A percentile compares a stretch with the other conserved stretches of the same genome.
Conservation (phyloP, 2,797 vertebrate genomes). For the Masticophis lateralis region DNA sequence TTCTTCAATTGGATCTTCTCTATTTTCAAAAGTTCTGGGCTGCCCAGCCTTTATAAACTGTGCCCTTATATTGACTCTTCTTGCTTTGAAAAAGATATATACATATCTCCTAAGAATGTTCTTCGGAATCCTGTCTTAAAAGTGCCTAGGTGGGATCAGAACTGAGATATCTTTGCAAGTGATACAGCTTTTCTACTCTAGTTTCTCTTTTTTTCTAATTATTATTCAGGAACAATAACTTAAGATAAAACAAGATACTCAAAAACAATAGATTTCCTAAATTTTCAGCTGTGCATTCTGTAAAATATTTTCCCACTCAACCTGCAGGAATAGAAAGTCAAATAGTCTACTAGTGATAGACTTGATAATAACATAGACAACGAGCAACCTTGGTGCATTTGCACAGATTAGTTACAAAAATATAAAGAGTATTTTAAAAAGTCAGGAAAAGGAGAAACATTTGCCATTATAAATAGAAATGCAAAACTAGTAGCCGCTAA, state of each 20-base stretch:
- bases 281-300: neutral
- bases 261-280: constrained; percentile 13
- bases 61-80: neutral
- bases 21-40: neutral
- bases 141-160: neutral
- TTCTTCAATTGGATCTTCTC: neutral
- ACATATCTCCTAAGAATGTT: neutral
- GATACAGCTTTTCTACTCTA: constrained; percentile 2
- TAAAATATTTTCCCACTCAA: constrained; percentile 37
- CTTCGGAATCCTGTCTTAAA: neutral
- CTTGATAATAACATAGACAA: constrained; percentile 59
- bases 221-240: constrained; percentile 28
- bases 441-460: constrained; percentile 51
- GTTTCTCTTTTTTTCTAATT: neutral
- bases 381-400: constrained; percentile 51
- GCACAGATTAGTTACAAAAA: constrained; percentile 60
- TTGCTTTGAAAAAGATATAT: neutral
- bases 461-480: constrained; percentile 50
- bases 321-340: constrained; percentile 52
- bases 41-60: neutral
- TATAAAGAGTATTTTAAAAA: constrained; percentile 58
- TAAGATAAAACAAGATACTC: neutral
- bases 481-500: constrained; percentile 38
- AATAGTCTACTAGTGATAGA: constrained; percentile 52
- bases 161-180: constrained; percentile 24